A percentile compares a stretch with the other conserved stretches of the same genome.
phyloP scores from a whole-genome alignment of 2,888 invertebrate species.

The Pollenia angustigena region DNA sequence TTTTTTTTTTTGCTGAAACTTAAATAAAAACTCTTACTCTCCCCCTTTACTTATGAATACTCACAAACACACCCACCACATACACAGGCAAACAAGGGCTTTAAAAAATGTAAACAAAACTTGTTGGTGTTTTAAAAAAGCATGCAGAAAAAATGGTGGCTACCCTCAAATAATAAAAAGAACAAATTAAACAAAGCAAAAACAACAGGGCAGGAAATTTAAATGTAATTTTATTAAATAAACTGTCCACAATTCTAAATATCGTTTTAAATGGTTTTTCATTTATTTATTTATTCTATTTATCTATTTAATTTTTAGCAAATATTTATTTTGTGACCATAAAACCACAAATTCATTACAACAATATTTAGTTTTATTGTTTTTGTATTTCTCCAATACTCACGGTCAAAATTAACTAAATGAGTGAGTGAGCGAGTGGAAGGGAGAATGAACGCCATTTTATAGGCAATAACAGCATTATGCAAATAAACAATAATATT shows the following conservation, averaged over 20 bases:
- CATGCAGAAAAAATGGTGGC: conserved; percentile 14
- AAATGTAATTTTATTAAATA: conserved; percentile 64
- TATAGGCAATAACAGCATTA: neutral
- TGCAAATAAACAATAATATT: neutral
- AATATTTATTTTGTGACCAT: conserved; percentile 57
- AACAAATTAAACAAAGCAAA: neutral
- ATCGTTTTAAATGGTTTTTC: conserved; percentile 43
- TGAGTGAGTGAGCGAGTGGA: neutral
- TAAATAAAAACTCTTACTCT: conserved; percentile 10
- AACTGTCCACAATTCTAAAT: conserved; percentile 64
- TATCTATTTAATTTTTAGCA: conserved; percentile 20
- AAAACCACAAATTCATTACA: conserved; percentile 69
- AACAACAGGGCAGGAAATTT: conserved; percentile 3
- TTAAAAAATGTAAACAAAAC: neutral
- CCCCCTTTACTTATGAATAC: neutral
- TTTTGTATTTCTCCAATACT: neutral
- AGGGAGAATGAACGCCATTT: neutral
- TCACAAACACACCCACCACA: neutral
- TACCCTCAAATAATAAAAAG: neutral
- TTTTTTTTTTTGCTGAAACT: neutral
- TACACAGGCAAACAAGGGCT: neutral
- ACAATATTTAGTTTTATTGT: conserved; percentile 45
- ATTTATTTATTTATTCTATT: neutral
- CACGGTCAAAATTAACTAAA: neutral
- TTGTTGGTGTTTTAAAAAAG: neutral